phyloP scores from a whole-genome alignment of 2,113 vertebrate genomes.

The Heptranchias perlo region DNA sequence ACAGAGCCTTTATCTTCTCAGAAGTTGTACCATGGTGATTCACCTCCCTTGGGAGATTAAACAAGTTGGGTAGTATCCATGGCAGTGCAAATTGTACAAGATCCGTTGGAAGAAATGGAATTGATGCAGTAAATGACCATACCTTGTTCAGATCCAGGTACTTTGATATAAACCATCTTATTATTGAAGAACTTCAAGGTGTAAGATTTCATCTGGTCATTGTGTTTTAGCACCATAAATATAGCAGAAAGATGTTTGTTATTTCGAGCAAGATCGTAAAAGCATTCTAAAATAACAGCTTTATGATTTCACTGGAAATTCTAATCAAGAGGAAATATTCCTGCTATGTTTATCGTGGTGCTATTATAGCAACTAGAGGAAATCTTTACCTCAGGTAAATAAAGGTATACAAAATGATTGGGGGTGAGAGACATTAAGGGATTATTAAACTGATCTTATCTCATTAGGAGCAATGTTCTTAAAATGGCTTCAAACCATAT shows the following conservation, averaged over 20 bases:
- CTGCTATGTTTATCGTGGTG: not conserved
- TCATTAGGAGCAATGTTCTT: not conserved
- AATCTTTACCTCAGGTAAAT: not conserved
- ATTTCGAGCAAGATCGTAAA: not conserved
- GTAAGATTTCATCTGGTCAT: not conserved
- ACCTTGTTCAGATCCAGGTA: not conserved
- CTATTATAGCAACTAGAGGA: not conserved
- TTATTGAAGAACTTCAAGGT: not conserved
- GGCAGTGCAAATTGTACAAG: not conserved
- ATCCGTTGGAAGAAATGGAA: not conserved
- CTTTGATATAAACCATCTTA: not conserved
- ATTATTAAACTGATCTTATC: not conserved
- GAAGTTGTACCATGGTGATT: not conserved
- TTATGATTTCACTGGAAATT: not conserved
- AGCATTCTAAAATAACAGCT: not conserved
- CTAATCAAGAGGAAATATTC: not conserved
- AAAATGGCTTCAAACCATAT: conserved; percentile 17
- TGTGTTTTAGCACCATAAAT: not conserved
- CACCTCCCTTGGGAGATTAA: not conserved
- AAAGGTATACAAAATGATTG: not conserved
- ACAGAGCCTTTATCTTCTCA: not conserved
- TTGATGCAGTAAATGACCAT: not conserved
- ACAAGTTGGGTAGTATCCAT: not conserved
- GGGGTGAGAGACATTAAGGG: not conserved
- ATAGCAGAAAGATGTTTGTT: not conserved